Base-by-base conservation (phyloP, 2,113 vertebrate genomes). In the Physeter macrocephalus region DNA sequence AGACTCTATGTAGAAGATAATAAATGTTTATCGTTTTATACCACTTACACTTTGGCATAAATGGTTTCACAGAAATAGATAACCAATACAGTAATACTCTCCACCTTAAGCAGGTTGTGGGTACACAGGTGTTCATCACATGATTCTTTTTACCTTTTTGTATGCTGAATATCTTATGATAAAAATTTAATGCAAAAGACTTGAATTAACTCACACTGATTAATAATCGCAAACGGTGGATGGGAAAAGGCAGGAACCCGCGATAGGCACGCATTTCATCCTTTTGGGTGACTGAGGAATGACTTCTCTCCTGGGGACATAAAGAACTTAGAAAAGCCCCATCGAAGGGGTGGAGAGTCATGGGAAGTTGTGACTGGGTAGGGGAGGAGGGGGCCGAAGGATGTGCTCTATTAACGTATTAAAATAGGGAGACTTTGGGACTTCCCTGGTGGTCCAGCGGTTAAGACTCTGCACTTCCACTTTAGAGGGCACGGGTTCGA, bases 211-310 rank as follows among this genome's bases (percentile, higher is more conserved):
- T 74, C 57, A 36, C 10, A 14, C 20, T 21, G 39, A 41, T 3
- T 5, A 67, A 36, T 10, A 3, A 36, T 14, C 14, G 2, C 31
- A n/a, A 41, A 64, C 1, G 8, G 14, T 34, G 43, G 64, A 34
- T 1, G 3, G 0, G 25, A 43, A 59, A 72, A 41, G 27, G 36
- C 8, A 71, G 34, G 8, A n/a, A 36, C 6, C 7, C 31, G 8
- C 0, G 1, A 27, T 0, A 71, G 31, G 11, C 17, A 41, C 0
- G 18, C 5, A 18, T 1, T 9, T 66, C 46, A 15, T 49, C 21
- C 17, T n/a, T 57, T 20, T 34, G 31, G 54, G 29, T 15, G 11
- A 34, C 3, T 18, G 52, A 54, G 52, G 27, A 72, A 67, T 36
- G 52, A 52, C 23, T n/a, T 43, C 86, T 67, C 57, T 88, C 29